Conservation (phyloP, 1,140 invertebrate species). For the Nasonia longicornis region DNA sequence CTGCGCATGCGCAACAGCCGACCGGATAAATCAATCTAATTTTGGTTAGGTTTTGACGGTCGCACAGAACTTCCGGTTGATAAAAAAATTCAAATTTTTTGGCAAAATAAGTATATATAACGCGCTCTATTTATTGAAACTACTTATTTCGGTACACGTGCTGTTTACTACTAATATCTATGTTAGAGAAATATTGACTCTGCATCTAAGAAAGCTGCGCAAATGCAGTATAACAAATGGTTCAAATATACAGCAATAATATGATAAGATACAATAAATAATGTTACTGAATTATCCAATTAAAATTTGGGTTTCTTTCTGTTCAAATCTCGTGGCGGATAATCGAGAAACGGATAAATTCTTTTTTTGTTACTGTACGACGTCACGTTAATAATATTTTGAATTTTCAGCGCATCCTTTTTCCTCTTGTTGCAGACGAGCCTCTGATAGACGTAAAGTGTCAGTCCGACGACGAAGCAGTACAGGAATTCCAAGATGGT, state of each 20-base stretch:
- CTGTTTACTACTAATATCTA: no score
- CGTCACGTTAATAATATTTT: not conserved
- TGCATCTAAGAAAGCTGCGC: no score
- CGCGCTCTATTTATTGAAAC: no score
- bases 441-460: not conserved
- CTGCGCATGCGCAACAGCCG: not conserved
- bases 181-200: no score
- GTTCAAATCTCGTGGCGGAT: not conserved
- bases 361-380: not conserved
- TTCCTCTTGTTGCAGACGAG: not conserved
- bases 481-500: constrained; percentile 15
- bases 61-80: not conserved
- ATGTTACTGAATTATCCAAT: not conserved
- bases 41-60: not conserved
- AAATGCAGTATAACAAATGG: no score
- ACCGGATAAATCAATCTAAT: not conserved
- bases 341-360: constrained; percentile 11
- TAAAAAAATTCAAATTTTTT: constrained; percentile 14
- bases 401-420: not conserved
- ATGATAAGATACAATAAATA: not conserved
- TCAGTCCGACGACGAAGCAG: not conserved
- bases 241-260: no score
- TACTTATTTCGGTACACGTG: no score
- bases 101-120: no score
- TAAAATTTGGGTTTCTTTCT: not conserved